A percentile compares a stretch with the other conserved stretches of the same genome.
Conservation (phyloP, 2,888 invertebrate genomes). For the Hyposoter didymator region DNA sequence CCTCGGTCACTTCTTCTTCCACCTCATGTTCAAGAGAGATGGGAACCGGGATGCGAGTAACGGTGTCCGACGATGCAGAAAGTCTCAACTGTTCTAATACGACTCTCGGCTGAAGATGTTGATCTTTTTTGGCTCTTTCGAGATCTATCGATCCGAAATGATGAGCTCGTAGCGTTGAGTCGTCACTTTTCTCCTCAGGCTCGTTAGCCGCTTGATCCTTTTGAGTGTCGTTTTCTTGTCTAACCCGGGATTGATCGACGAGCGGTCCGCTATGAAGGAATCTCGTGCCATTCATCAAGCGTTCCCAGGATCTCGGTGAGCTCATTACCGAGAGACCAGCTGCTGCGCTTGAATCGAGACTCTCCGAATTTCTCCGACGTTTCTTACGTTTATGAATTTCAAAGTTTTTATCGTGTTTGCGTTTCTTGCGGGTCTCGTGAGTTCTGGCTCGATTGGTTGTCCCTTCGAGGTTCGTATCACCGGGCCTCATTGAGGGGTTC, state of each 20-base stretch:
- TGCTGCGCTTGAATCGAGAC: constrained; percentile 27
- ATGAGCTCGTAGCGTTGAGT: constrained; percentile 29
- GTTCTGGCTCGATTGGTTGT: neutral
- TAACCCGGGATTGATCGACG: constrained; percentile 47
- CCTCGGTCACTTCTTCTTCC: constrained; percentile 52
- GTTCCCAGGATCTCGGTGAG: constrained; percentile 65
- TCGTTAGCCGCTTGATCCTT: constrained; percentile 62
- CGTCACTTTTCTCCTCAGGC: constrained; percentile 67
- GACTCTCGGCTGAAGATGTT: constrained; percentile 81
- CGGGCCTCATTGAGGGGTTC: constrained; percentile 7
- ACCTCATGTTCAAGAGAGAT: constrained; percentile 16
- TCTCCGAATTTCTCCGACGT: constrained; percentile 73
- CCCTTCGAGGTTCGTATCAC: constrained; percentile 9
- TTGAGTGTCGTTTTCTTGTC: constrained; percentile 57
- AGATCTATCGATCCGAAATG: constrained; percentile 71
- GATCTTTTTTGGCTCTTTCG: constrained; percentile 77
- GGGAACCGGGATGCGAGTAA: constrained; percentile 47
- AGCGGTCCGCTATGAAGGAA: constrained; percentile 56
- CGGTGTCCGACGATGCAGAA: constrained; percentile 73
- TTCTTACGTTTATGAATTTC: constrained; percentile 71
- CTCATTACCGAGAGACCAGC: constrained; percentile 53
- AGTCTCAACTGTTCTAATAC: constrained; percentile 80
- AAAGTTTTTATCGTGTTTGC: constrained; percentile 20
- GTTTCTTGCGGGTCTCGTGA: constrained; percentile 36
- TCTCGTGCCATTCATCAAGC: constrained; percentile 65